A percentile compares a stretch with the other conserved stretches of the same genome.
phyloP scores from a whole-genome alignment of 2,113 vertebrate genomes.

The Amazona guildingii region DNA sequence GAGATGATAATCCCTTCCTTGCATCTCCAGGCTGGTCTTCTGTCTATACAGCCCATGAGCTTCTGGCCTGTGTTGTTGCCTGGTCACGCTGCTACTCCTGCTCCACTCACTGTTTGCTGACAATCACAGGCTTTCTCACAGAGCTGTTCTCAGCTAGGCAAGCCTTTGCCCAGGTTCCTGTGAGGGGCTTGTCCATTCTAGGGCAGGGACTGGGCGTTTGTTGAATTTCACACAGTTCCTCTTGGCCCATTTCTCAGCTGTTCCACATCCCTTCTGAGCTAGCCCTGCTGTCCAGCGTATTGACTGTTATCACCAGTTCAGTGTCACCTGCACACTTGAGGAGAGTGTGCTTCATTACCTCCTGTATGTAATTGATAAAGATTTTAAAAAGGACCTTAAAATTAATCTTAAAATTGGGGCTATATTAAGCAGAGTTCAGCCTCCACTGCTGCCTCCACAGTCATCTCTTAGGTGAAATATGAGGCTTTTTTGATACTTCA shows the following conservation, averaged over 20 bases:
- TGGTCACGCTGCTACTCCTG: neutral
- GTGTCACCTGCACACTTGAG: neutral
- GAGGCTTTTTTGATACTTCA: neutral
- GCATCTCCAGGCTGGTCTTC: neutral
- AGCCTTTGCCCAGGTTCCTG: neutral
- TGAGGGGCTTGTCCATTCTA: neutral
- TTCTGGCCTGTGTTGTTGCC: neutral
- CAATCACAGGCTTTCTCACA: neutral
- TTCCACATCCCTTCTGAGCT: neutral
- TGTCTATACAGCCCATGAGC: neutral
- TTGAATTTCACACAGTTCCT: neutral
- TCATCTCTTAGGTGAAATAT: neutral
- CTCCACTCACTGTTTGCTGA: rapidly evolving
- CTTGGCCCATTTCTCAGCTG: neutral
- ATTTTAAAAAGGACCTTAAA: neutral
- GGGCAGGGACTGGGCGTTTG: neutral
- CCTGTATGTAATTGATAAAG: neutral
- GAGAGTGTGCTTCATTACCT: neutral
- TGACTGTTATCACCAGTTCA: neutral
- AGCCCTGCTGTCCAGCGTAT: neutral
- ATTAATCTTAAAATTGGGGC: neutral
- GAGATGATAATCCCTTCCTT: neutral
- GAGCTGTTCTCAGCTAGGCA: neutral
- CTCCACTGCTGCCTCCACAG: neutral
- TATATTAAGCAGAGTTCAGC: neutral